Evolutionary conservation across 2,797 vertebrate species (phyloP).

Genomic region (Heteromormyrus szaboi): DNA sequence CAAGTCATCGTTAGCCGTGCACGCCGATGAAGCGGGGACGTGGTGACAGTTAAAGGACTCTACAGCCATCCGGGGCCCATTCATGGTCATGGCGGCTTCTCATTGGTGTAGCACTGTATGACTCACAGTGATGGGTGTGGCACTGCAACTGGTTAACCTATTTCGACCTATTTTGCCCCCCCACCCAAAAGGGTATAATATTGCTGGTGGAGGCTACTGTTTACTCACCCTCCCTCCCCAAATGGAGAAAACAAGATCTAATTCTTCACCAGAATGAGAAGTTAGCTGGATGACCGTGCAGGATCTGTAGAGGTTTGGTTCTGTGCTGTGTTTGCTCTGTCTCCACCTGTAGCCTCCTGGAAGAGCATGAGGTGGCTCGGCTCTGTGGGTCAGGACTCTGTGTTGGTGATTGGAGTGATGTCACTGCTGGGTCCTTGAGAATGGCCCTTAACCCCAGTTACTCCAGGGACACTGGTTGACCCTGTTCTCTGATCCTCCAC

Average conservation of each 20-base stretch:
- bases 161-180: background rate
- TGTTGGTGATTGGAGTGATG: background rate
- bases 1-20: background rate
- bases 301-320: background rate
- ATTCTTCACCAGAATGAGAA: background rate
- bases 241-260: background rate
- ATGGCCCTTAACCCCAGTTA: background rate
- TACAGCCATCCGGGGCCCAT: background rate
- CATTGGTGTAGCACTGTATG: background rate
- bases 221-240: background rate
- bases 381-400: background rate
- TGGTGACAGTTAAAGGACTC: background rate
- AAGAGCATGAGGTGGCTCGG: background rate
- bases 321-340: background rate
- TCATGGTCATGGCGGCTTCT: background rate
- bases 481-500: background rate
- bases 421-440: background rate
- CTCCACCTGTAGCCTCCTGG: background rate
- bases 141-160: background rate
- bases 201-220: background rate
- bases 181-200: background rate
- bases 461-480: background rate
- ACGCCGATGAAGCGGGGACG: background rate
- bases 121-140: background rate
- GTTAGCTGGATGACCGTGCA: background rate